Base-by-base conservation (phyloP, 2,113 vertebrate species). In the Neolamprologus variostigma region DNA sequence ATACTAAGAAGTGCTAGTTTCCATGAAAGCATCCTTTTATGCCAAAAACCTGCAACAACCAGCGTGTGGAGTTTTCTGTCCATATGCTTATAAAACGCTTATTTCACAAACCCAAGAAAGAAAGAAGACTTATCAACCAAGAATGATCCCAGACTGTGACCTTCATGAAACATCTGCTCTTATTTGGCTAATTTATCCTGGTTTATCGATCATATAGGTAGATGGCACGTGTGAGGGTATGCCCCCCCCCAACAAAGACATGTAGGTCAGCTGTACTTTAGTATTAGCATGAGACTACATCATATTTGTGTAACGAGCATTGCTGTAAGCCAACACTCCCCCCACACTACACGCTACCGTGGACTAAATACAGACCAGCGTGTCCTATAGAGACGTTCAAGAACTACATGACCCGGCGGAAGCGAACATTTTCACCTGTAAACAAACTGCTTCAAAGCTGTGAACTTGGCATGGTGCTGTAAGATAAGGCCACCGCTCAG, bases 351-450 rank as follows among this genome's bases (percentile, higher is more conserved):
- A 61, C 28, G 59, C 23, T 78, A 3, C 42, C 28, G 1, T 31
- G 23, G 7, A 40, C 50, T 73, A 9, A 10, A 54, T 40, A 13
- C 7, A 12, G 14, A 28, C 26, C 42, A 50, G 59, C 81, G 47
- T 8, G 31, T 19, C 31, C 6, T 4, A 4, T 12, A 35, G 3
- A 40, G 7, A 21, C 9, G 47, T 26, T 19, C 9, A 26, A 47
- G 85, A 45, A 76, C 85, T 86, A 81, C 54, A 55, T 51, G 21
- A 3, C 21, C 31, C 8, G 26, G 79, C 79, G 19, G 68, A 82
- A 19, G 42, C 9, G 13, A 21, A 21, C 8, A 3, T 4, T n/a
- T 8, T 3, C 8, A 23, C 40, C n/a, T 35, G 45, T 76, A 76
- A 54, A 47, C 54, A 5, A 33, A 73, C 3, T 16, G 31, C 7